Conservation (phyloP, 2,797 vertebrate genomes). For the Lycodopsis pacificus region DNA sequence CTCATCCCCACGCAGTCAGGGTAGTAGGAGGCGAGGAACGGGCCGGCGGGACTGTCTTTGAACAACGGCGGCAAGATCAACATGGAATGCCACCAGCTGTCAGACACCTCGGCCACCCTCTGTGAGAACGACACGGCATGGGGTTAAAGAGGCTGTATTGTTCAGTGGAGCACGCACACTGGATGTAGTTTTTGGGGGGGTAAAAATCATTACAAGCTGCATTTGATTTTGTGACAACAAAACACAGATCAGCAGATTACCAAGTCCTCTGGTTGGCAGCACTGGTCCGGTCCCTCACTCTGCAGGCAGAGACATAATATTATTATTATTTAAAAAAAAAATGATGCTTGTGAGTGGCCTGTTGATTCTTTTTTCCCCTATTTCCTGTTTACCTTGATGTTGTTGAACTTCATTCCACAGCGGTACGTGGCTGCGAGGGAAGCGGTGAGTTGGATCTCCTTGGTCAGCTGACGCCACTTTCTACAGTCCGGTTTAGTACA, state of each 20-base stretch:
- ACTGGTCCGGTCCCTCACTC: conserved; percentile 92
- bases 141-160: background rate
- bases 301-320: conserved; percentile 62
- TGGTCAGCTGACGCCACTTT: conserved; percentile 98
- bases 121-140: conserved; percentile 53
- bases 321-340: background rate
- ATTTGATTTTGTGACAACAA: background rate
- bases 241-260: conserved; percentile 71
- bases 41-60: conserved; percentile 95
- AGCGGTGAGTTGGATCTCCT: conserved; percentile 93
- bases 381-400: conserved; percentile 86
- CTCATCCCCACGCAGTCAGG: conserved; percentile 99
- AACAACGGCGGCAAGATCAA: conserved; percentile 96
- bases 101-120: conserved; percentile 95
- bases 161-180: background rate
- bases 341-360: background rate
- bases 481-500: conserved; percentile 93
- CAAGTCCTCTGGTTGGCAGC: conserved; percentile 94
- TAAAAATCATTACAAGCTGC: background rate
- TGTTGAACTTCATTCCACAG: conserved; percentile 94
- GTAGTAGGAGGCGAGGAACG: conserved; percentile 95
- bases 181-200: background rate
- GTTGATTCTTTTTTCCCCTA: background rate
- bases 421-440: conserved; percentile 90
- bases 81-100: conserved; percentile 98